Evolutionary conservation across 2,113 vertebrate species (phyloP).

Genomic region (Shinisaurus crocodilurus): DNA sequence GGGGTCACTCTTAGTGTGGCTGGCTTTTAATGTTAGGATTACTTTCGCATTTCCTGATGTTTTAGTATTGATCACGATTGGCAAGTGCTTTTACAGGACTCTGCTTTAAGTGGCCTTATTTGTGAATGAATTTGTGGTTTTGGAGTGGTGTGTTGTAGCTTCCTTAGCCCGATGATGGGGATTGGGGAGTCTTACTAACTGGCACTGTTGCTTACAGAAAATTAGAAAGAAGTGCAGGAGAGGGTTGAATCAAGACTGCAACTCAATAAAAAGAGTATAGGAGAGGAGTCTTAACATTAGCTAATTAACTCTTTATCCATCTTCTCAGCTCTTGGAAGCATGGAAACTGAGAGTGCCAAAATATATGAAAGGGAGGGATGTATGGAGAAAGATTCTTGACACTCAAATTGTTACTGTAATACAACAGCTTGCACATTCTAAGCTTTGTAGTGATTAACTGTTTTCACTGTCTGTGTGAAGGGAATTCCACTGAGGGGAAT

Average conservation of each 20-base stretch:
- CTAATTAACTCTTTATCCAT: background rate
- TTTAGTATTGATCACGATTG: background rate
- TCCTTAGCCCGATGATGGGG: background rate
- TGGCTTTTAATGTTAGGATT: background rate
- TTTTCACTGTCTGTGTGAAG: background rate
- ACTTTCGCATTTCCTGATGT: background rate
- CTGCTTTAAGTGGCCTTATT: background rate
- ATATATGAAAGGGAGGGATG: background rate
- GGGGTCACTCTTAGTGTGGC: background rate
- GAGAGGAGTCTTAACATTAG: background rate
- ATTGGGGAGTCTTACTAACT: background rate
- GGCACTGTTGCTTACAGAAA: background rate
- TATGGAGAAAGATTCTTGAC: background rate
- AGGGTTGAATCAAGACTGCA: background rate
- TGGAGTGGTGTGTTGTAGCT: background rate
- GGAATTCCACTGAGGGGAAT: too few relatives aligned
- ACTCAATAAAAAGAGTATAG: background rate
- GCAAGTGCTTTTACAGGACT: background rate
- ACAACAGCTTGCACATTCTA: background rate
- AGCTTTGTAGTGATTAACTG: background rate
- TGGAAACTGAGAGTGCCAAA: background rate
- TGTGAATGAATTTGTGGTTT: background rate
- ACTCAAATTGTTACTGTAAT: background rate
- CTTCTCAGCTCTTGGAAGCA: background rate
- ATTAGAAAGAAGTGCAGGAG: background rate